A percentile compares a stretch with the other conserved stretches of the same genome.
phyloP scores from a whole-genome alignment of 2,888 invertebrate genomes.

The Latrodectus hesperus region DNA sequence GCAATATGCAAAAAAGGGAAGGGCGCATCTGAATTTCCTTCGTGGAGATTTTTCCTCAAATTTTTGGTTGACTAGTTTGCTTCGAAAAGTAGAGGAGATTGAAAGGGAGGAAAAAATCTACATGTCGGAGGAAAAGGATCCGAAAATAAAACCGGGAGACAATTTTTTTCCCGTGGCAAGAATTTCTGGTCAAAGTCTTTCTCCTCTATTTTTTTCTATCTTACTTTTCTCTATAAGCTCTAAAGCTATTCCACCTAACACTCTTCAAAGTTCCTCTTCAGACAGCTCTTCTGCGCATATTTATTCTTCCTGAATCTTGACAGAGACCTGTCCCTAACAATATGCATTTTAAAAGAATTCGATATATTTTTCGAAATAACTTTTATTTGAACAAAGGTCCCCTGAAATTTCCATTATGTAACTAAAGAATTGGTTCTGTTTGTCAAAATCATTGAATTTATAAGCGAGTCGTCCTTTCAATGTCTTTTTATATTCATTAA shows the following conservation, averaged over 20 bases:
- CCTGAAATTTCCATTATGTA: too few relatives aligned
- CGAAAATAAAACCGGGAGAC: constrained; percentile 62
- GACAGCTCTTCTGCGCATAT: background rate
- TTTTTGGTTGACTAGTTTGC: constrained; percentile 65
- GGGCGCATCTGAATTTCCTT: constrained; percentile 58
- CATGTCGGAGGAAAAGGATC: constrained; percentile 62
- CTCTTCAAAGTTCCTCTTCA: background rate
- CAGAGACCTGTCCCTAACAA: background rate
- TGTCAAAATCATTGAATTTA: too few relatives aligned
- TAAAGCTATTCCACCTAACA: background rate
- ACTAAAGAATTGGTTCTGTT: too few relatives aligned
- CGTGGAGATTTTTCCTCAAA: constrained; percentile 58
- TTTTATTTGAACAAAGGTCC: too few relatives aligned
- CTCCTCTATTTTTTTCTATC: constrained; percentile 16
- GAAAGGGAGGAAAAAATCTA: constrained; percentile 59
- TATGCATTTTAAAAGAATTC: background rate
- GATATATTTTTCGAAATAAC: background rate
- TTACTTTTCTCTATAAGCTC: background rate
- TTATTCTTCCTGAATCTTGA: background rate
- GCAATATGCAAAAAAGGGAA: constrained; percentile 67
- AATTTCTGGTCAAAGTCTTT: constrained; percentile 3
- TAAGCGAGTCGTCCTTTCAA: too few relatives aligned
- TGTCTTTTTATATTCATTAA: too few relatives aligned
- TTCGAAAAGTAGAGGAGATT: constrained; percentile 60
- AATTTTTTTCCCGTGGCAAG: constrained; percentile 26